Evolutionary conservation across 2,888 invertebrate species (phyloP).

Genomic region (Oxyteleia sp.): DNA sequence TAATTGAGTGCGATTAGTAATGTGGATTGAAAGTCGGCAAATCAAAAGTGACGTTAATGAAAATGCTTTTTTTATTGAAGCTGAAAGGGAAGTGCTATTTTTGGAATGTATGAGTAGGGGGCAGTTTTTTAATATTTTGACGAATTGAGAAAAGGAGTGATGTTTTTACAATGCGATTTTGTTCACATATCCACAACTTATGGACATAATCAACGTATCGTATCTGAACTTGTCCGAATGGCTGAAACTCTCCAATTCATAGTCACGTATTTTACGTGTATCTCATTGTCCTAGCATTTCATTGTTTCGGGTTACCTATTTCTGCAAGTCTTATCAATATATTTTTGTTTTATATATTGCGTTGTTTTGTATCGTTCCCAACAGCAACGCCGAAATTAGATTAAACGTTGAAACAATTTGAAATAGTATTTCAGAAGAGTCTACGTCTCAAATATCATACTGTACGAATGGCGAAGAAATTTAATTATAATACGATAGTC

Average conservation of each 20-base stretch:
- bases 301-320: conserved; percentile 48
- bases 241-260: conserved; percentile 28
- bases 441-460: neutral
- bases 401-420: conserved; percentile 53
- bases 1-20: no score
- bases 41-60: no score
- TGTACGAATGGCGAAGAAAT: neutral
- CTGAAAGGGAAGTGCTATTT: no score
- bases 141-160: no score
- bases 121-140: no score
- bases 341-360: conserved; percentile 38
- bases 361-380: conserved; percentile 27
- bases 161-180: no score
- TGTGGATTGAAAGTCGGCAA: no score
- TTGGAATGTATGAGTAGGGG: no score
- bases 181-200: no score
- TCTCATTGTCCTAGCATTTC: conserved; percentile 54
- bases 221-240: conserved; percentile 37
- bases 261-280: conserved; percentile 39
- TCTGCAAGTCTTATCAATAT: conserved; percentile 56
- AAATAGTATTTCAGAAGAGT: conserved; percentile 38
- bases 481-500: conserved; percentile 70
- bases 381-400: conserved; percentile 37
- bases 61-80: no score
- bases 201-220: conserved; percentile 24